These are phyloP conservation scores for Blera fallax DNA, from an alignment of 2,888 invertebrate species.

Conservation along the genomic window DNA sequence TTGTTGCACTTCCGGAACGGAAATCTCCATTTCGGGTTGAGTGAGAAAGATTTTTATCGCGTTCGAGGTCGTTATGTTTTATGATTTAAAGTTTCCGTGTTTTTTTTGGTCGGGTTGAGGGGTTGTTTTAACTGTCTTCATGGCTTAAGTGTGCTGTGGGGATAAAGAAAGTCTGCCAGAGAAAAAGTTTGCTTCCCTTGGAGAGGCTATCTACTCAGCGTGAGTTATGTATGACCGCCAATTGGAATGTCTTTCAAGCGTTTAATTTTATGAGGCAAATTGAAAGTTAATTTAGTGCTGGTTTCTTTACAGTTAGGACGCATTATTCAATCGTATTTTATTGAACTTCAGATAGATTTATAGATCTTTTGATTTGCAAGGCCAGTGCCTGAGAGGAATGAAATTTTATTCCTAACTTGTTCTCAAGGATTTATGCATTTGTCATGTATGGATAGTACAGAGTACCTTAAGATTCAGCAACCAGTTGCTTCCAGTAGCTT, in stretches of 20 bases:
- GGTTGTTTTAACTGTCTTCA: background rate
- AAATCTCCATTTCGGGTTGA: slow-evolving; percentile 60
- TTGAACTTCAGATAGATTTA: no score
- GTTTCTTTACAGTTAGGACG: background rate
- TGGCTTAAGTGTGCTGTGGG: background rate
- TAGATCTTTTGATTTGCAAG: no score
- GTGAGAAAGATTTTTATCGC: slow-evolving; percentile 52
- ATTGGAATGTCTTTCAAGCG: slow-evolving; percentile 21
- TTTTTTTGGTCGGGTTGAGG: background rate
- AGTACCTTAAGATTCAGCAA: no score
- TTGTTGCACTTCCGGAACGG: slow-evolving; percentile 63
- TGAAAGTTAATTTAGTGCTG: slow-evolving; percentile 31
- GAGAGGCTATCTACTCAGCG: background rate
- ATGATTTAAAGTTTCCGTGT: slow-evolving; percentile 33
- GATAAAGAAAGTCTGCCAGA: background rate
- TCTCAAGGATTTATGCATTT: no score
- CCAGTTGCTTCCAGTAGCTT: no score
- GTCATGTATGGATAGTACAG: no score
- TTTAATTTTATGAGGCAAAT: slow-evolving; percentile 42
- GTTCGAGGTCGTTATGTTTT: slow-evolving; percentile 51
- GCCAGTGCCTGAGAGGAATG: no score
- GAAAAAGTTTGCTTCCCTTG: background rate
- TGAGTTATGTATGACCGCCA: slow-evolving; percentile 17
- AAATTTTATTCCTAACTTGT: no score
- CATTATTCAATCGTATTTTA: no score